Evolutionary conservation across 2,888 invertebrate species (phyloP).

Genomic region (Mayetiola destructor): DNA sequence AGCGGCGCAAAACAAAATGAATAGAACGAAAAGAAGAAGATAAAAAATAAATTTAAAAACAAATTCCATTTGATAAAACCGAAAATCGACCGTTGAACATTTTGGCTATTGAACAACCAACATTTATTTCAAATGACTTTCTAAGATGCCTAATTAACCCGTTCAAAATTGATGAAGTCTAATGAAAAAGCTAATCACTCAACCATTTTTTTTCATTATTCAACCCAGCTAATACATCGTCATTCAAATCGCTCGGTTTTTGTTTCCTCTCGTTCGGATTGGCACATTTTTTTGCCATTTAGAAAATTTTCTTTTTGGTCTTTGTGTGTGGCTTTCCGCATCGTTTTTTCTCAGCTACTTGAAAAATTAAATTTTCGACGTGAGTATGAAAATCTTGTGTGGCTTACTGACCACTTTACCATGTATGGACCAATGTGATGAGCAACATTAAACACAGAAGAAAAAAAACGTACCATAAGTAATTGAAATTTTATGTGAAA

Average conservation of each 20-base stretch:
- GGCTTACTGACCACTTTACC: too few species aligned
- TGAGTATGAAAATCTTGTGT: too few species aligned
- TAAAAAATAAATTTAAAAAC: not conserved
- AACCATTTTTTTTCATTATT: constrained; percentile 5
- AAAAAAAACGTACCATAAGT: too few species aligned
- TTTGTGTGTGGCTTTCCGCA: not conserved
- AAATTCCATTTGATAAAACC: not conserved
- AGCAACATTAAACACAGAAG: not conserved
- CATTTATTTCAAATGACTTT: not conserved
- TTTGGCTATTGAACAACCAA: too few species aligned
- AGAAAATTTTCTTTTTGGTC: not conserved
- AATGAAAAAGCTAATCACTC: constrained; percentile 11
- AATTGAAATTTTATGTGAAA: constrained; percentile 9
- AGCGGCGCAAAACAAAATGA: not conserved
- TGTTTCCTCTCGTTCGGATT: not conserved
- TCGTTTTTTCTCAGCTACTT: not conserved
- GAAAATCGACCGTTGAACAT: not conserved
- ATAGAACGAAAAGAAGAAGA: not conserved
- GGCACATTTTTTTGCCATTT: not conserved
- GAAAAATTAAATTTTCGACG: not conserved
- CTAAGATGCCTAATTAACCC: constrained; percentile 12
- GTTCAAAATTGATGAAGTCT: constrained; percentile 2
- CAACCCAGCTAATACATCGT: constrained; percentile 7
- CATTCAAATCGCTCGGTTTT: not conserved
- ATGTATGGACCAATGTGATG: too few species aligned